These are phyloP conservation scores for Python bivittatus DNA, from an alignment of 2,113 vertebrate species.

Conservation along the genomic window DNA sequence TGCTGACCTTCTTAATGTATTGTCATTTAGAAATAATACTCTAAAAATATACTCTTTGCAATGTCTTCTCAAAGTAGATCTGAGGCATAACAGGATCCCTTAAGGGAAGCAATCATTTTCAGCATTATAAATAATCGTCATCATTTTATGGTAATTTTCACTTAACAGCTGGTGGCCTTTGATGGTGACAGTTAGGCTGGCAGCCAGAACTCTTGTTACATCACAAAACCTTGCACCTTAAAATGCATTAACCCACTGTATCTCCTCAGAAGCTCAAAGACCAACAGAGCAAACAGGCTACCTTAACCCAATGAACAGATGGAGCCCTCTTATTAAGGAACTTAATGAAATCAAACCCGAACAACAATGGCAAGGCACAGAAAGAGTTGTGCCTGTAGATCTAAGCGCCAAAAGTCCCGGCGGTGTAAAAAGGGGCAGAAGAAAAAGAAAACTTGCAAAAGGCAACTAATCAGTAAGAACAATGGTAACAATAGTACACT, in stretches of 20 bases:
- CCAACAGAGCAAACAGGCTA: conserved; percentile 16
- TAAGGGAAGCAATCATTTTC: neutral
- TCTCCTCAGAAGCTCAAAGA: conserved; percentile 10
- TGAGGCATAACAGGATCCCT: neutral
- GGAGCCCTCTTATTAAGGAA: neutral
- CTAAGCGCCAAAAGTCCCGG: neutral
- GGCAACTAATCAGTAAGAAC: conserved; percentile 22
- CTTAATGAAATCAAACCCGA: neutral
- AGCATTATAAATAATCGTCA: neutral
- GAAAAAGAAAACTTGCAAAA: conserved; percentile 1
- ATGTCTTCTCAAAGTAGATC: neutral
- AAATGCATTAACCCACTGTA: neutral
- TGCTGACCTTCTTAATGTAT: neutral
- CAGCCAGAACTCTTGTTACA: conserved; percentile 30
- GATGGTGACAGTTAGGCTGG: conserved; percentile 18
- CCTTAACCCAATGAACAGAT: neutral
- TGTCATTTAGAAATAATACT: neutral
- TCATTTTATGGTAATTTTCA: neutral
- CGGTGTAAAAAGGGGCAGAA: neutral
- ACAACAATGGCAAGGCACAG: conserved; percentile 16
- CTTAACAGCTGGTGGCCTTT: conserved; percentile 27
- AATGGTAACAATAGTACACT: neutral
- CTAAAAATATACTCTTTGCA: neutral
- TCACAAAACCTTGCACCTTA: conserved; percentile 17
- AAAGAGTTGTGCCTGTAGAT: neutral